Evolutionary conservation across 2,888 invertebrate species (phyloP).

Genomic region (Rhorus exstirpatorius): DNA sequence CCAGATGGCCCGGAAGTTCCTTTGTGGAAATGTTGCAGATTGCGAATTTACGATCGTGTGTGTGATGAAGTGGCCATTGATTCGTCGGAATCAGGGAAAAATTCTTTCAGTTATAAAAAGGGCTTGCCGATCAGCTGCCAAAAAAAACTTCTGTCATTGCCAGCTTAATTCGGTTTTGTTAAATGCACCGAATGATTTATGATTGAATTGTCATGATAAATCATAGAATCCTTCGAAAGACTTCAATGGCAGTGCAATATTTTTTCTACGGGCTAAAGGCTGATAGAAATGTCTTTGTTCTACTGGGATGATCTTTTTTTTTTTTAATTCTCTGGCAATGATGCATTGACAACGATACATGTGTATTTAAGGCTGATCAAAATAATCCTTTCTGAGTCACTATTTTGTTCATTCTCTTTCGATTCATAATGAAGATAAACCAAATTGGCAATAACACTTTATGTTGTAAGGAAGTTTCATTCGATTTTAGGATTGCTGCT

Average conservation of each 20-base stretch:
- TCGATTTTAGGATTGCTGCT: background rate
- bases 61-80: background rate
- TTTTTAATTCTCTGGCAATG: background rate
- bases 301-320: background rate
- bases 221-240: background rate
- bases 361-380: too few species aligned
- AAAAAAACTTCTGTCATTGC: background rate
- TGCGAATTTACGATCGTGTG: conserved; percentile 1
- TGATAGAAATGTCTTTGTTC: background rate
- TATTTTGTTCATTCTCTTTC: background rate
- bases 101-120: background rate
- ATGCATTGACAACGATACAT: background rate
- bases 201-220: background rate
- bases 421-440: background rate
- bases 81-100: background rate
- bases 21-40: background rate
- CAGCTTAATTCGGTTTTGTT: background rate
- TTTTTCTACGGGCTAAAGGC: background rate
- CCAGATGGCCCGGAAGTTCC: conserved; percentile 12
- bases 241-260: background rate
- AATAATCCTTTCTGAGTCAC: too few species aligned
- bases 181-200: background rate
- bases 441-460: background rate
- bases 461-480: background rate
- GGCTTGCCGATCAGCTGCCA: background rate